A percentile compares a stretch with the other conserved stretches of the same genome.
These are phyloP conservation scores for Diaprepes abbreviatus DNA, from an alignment of 2,888 invertebrate species.

Conservation along the genomic window DNA sequence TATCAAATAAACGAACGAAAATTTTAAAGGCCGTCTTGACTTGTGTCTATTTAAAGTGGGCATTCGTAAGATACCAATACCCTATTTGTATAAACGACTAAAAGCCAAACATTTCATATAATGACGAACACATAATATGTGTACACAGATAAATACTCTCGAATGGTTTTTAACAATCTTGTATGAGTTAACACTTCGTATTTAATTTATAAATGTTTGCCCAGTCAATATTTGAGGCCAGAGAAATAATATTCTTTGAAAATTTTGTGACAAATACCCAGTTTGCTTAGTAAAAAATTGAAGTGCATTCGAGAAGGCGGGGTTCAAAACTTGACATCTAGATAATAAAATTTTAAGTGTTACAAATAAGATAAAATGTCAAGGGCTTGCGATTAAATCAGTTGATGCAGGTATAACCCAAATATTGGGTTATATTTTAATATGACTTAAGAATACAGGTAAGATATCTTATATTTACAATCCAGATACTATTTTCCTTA, in stretches of 20 bases:
- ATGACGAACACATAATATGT: conserved; percentile 54
- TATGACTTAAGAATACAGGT: neutral
- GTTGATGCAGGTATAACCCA: conserved; percentile 10
- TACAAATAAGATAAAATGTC: conserved; percentile 11
- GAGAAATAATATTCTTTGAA: conserved; percentile 47
- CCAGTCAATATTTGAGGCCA: conserved; percentile 45
- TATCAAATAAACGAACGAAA: conserved; percentile 13
- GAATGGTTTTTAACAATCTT: conserved; percentile 59
- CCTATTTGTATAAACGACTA: conserved; percentile 40
- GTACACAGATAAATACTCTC: conserved; percentile 58
- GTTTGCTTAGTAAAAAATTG: conserved; percentile 34
- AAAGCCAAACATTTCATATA: conserved; percentile 43
- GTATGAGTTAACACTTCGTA: conserved; percentile 59
- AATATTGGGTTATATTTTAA: neutral
- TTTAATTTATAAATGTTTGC: conserved; percentile 46
- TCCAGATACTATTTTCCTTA: no score
- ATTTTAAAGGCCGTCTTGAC: conserved; percentile 30
- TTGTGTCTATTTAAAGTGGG: conserved; percentile 40
- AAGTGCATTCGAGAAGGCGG: conserved; percentile 14
- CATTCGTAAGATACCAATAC: conserved; percentile 43
- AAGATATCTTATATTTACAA: neutral
- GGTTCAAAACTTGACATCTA: conserved; percentile 9
- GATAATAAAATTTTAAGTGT: neutral
- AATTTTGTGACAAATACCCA: conserved; percentile 43
- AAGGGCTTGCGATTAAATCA: conserved; percentile 1